These are phyloP conservation scores for Drosophila neotestacea DNA, from an alignment of 2,888 invertebrate genomes.

Conservation along the genomic window DNA sequence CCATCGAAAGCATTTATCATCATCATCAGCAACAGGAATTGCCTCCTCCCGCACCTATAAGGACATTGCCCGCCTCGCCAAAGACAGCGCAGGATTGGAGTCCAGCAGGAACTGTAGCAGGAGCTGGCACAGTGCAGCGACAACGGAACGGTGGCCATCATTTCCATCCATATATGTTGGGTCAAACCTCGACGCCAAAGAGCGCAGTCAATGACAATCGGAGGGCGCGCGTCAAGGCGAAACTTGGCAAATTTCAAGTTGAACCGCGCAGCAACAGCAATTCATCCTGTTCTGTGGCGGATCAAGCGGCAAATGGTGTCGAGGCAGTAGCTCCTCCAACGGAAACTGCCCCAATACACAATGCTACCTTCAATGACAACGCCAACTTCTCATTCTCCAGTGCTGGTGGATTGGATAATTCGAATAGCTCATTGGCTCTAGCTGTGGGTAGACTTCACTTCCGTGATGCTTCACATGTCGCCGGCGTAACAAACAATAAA, in stretches of 20 bases:
- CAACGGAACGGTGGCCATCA: constrained; percentile 81
- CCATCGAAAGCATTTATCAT: constrained; percentile 79
- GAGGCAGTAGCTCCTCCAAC: constrained; percentile 14
- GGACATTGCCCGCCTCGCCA: constrained; percentile 25
- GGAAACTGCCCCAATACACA: constrained; percentile 53
- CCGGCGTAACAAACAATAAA: constrained; percentile 44
- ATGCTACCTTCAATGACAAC: constrained; percentile 82
- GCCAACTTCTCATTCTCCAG: constrained; percentile 83
- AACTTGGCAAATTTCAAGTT: constrained; percentile 71
- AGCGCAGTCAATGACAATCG: constrained; percentile 55
- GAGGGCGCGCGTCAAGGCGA: constrained; percentile 72
- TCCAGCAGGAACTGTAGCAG: constrained; percentile 9
- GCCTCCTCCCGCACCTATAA: constrained; percentile 16
- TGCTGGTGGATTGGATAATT: constrained; percentile 81
- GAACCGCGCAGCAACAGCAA: constrained; percentile 80
- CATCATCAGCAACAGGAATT: constrained; percentile 61
- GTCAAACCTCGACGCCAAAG: constrained; percentile 84
- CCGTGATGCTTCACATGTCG: constrained; percentile 70
- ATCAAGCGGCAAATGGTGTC: constrained; percentile 54
- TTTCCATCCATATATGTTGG: constrained; percentile 82
- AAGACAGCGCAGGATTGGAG: constrained; percentile 33
- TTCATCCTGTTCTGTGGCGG: constrained; percentile 78
- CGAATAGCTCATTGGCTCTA: constrained; percentile 82
- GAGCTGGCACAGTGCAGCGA: constrained; percentile 33
- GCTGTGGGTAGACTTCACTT: constrained; percentile 83